Evolutionary conservation across 1,140 invertebrate species (phyloP), one percentile per base, ranked within the genome.

Genomic region (Drosophila trapezifrons): DNA sequence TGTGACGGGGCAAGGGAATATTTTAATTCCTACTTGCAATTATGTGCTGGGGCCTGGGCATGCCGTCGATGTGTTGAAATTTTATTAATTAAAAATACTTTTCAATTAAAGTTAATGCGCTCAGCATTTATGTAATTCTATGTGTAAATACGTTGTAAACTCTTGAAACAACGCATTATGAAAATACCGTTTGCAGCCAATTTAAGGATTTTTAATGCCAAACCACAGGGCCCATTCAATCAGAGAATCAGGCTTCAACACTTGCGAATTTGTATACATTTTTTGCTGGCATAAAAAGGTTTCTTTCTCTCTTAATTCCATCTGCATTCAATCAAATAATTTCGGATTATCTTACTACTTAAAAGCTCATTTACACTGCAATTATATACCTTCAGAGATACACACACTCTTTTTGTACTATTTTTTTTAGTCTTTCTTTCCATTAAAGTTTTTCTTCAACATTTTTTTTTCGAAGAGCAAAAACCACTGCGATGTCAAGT

Each of bases 71-170:
- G 66, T 79, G 84, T 73, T 86, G 82, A 86, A 82, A 89, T 83
- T 84, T 86, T 83, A 86, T 86, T 86, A 86, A 86, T 86, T 86
- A 86, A 86, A 86, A 89, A 89, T 83, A 81, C 83, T 83, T 86
- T 86, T 80, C 79, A 86, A 86, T 86, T 86, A 86, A 87, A 80
- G 46, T 82, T 87, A 86, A 87, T 86, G 64, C 82, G 83, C 83
- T 86, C 79, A 87, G 78, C 76, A 83, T 80, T 86, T 82, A 76
- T 86, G 84, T 86, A 86, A 86, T 86, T 83, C 83, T 76, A 73
- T 87, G 74, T 77, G 74, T 77, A 62, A 77, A 70, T 77, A 76
- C 63, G 73, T 65, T 77, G 74, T 77, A 77, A 77, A 55, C 75
- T 56, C 66, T 76, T 60, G 43, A 56, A 69, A 59, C 51, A 70